phyloP scores from a whole-genome alignment of 2,113 vertebrate species.

The Hylia prasina region DNA sequence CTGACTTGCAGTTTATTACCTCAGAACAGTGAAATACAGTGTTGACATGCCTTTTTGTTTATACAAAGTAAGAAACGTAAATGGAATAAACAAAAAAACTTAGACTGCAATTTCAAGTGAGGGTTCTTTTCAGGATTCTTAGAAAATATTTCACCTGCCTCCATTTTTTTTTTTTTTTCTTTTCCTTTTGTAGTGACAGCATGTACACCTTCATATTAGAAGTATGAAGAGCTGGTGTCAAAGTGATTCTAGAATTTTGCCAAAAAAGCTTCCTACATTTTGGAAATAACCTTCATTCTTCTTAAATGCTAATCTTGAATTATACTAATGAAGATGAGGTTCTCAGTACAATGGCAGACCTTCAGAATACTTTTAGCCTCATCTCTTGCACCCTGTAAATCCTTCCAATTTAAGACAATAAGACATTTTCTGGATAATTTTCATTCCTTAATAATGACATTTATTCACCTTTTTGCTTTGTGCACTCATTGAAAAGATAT shows the following conservation, averaged over 20 bases:
- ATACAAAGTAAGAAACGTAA: background rate
- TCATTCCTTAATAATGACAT: background rate
- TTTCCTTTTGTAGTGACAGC: background rate
- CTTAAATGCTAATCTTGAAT: background rate
- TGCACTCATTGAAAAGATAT: background rate
- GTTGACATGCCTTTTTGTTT: background rate
- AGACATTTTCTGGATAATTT: background rate
- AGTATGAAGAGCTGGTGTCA: background rate
- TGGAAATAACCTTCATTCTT: background rate
- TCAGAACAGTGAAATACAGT: background rate
- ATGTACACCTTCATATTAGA: background rate
- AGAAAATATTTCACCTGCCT: background rate
- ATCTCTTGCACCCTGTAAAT: background rate
- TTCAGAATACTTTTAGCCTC: background rate
- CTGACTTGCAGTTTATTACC: background rate
- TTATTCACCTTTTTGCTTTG: background rate
- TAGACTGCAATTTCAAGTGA: background rate
- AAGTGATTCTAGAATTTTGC: background rate
- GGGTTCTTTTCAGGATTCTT: background rate
- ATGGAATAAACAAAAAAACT: background rate
- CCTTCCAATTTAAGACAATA: background rate
- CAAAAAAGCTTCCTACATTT: background rate
- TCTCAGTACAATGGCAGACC: background rate
- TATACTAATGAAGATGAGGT: background rate
- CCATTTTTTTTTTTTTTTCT: no score